Evolutionary conservation across 2,797 vertebrate genomes (phyloP).

Genomic region (Emys orbicularis): DNA sequence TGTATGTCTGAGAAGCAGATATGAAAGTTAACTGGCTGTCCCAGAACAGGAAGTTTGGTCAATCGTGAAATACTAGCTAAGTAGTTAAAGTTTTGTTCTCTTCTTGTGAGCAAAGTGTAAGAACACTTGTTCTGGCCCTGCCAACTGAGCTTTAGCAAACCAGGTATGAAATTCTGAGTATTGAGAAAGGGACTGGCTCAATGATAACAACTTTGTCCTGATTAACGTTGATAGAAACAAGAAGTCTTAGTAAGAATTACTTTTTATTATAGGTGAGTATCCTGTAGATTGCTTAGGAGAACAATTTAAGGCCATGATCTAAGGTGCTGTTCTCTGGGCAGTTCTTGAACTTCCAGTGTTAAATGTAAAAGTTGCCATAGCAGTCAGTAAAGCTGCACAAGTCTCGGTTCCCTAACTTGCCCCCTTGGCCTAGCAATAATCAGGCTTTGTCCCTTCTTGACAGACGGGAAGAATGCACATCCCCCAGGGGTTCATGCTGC

Average conservation of each 20-base stretch:
- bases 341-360: accelerated
- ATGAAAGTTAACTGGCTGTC: neutral
- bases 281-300: neutral
- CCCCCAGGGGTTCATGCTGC: neutral
- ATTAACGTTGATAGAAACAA: accelerated
- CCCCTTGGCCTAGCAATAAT: neutral
- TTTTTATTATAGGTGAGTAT: accelerated
- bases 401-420: neutral
- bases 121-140: neutral
- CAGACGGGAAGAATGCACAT: neutral
- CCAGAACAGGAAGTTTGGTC: neutral
- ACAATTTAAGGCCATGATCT: accelerated
- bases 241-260: neutral
- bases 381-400: accelerated
- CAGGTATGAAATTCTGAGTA: neutral
- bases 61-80: too few relatives aligned
- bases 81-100: neutral
- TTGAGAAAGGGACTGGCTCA: accelerated
- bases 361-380: accelerated
- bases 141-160: neutral
- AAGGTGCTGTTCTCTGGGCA: accelerated
- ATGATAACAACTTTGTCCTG: accelerated
- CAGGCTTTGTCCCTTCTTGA: neutral
- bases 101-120: accelerated
- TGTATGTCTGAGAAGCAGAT: neutral